Conservation (phyloP, 2,797 vertebrate species). For the Australoheros facetus region DNA sequence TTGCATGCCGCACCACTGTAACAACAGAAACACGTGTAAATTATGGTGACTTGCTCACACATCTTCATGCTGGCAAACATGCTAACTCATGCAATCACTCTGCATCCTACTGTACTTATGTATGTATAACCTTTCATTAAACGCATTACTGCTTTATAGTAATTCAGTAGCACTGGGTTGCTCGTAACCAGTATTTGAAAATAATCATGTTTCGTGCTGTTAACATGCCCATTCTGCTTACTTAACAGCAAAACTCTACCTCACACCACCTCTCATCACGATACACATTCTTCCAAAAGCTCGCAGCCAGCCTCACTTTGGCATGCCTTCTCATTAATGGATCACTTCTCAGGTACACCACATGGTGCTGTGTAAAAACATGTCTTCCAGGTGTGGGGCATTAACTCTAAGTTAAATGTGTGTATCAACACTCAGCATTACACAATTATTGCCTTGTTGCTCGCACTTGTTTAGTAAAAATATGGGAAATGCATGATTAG, state of each 20-base stretch:
- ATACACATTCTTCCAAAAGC: not conserved
- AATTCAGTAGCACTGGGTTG: not conserved
- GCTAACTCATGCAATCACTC: not conserved
- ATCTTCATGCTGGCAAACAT: constrained; percentile 5
- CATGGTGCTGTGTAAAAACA: constrained; percentile 34
- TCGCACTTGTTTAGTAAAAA: constrained; percentile 5
- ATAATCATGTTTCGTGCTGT: not conserved
- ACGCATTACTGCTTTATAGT: not conserved
- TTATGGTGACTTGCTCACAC: constrained; percentile 1
- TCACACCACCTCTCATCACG: not conserved
- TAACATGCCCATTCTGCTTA: not conserved
- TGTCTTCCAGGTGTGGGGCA: constrained; percentile 45
- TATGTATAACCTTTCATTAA: not conserved
- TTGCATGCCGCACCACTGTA: constrained; percentile 26
- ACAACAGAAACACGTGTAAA: constrained; percentile 15
- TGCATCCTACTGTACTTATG: not conserved
- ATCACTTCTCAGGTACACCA: constrained; percentile 35
- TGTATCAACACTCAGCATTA: constrained; percentile 1
- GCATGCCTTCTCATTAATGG: constrained; percentile 26
- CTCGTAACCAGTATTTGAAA: not conserved
- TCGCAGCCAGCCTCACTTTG: not conserved
- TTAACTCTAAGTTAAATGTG: constrained; percentile 24
- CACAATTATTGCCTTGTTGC: constrained; percentile 5
- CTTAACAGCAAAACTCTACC: not conserved
- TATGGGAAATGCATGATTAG: constrained; percentile 11